Evolutionary conservation across 2,113 vertebrate genomes (phyloP).

Genomic region (Plecotus auritus): DNA sequence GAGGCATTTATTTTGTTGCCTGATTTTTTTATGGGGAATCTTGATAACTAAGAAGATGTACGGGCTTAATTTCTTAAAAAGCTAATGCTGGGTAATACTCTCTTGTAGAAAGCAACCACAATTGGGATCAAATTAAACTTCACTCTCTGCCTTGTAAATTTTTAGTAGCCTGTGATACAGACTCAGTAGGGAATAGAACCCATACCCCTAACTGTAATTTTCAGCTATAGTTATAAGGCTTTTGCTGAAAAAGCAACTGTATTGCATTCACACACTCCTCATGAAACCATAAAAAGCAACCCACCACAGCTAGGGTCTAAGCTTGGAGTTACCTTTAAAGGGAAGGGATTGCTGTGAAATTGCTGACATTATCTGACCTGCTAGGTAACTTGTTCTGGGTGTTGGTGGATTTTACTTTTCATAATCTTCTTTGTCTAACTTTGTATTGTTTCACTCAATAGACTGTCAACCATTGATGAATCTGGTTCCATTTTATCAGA

Average conservation of each 20-base stretch:
- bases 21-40: conserved; percentile 53
- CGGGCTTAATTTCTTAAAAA: conserved; percentile 54
- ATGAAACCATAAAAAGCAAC: background rate
- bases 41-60: conserved; percentile 58
- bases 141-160: conserved; percentile 15
- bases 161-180: conserved; percentile 27
- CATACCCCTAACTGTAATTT: background rate
- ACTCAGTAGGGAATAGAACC: background rate
- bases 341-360: background rate
- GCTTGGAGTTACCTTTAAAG: background rate
- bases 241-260: conserved; percentile 27
- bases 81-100: background rate
- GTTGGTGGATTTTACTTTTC: conserved; percentile 16
- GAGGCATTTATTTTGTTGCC: conserved; percentile 43
- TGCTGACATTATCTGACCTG: background rate
- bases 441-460: conserved; percentile 69
- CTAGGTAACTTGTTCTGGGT: background rate
- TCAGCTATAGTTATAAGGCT: background rate
- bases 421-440: conserved; percentile 47
- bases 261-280: background rate
- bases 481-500: conserved; percentile 96
- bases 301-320: background rate
- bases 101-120: conserved; percentile 26
- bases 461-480: conserved; percentile 95
- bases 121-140: conserved; percentile 32